A percentile compares a stretch with the other conserved stretches of the same genome.
These are phyloP conservation scores for Tokudaia muenninki DNA, from an alignment of 2,797 vertebrate genomes.

Conservation along the genomic window DNA sequence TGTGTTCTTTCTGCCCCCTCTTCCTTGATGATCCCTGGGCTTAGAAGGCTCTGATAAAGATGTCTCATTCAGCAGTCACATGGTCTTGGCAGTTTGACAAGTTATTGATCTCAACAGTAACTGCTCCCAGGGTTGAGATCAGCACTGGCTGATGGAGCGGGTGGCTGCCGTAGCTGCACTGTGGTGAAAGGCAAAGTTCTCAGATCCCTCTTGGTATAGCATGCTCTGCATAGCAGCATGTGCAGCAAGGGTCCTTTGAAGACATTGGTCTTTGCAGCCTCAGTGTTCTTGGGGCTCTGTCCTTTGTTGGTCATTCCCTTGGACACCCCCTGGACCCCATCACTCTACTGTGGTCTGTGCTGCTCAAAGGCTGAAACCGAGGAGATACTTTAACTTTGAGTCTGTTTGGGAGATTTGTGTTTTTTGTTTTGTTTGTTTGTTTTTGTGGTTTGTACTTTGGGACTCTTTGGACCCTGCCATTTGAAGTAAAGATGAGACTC, in stretches of 20 bases:
- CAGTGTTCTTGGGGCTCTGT: background rate
- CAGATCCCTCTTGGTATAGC: background rate
- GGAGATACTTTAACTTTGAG: background rate
- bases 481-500: background rate
- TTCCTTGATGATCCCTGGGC: background rate
- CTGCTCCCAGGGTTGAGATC: too few relatives aligned
- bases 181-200: background rate
- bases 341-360: background rate
- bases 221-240: rapidly evolving
- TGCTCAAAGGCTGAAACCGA: background rate
- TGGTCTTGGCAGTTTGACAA: background rate
- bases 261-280: background rate
- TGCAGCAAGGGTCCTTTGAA: background rate
- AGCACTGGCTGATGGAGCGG: background rate
- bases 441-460: background rate
- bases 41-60: background rate
- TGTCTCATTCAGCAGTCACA: background rate
- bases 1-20: background rate
- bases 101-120: background rate
- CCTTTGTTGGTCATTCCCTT: background rate
- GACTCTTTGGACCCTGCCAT: background rate
- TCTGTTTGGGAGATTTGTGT: background rate
- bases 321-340: background rate
- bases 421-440: background rate
- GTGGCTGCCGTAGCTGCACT: too few relatives aligned